Evolutionary conservation across 2,797 vertebrate species (phyloP), one percentile per base, ranked within the genome.

Genomic region (Poeciliopsis gracilis): DNA sequence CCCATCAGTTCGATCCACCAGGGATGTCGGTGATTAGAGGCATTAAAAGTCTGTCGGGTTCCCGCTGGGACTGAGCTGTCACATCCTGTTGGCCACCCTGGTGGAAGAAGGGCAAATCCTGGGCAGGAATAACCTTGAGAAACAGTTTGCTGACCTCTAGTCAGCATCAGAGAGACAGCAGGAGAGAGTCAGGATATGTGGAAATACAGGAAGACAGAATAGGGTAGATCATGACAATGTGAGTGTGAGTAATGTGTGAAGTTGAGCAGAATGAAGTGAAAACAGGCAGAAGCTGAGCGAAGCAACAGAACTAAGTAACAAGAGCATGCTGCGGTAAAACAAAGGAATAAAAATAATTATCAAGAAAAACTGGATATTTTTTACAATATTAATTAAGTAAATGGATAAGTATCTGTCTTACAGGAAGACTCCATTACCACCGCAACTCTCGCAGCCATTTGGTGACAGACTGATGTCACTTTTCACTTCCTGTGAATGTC

Each of bases 41-140:
- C 90, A 90, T 91, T 95, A 90, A 93, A 90, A 92, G 89, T 90
- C 88, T 90, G 82, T 71, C 43, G 83, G 83, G 83, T 85, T 89
- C 87, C 93, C 88, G 82, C 79, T 79, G 91, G 93, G 92, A 92
- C 80, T 9, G 55, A 79, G 81, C 88, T 94, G 94, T 93, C 94
- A 51, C 79, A 84, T 94, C 82, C 77, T 86, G 83, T 95, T 91
- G 95, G 83, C 78, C 89, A 88, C 76, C 80, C 86, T 72, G 83
- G 88, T 87, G 79, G 89, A 91, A 93, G 84, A 77, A 86, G 70
- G 57, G 73, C 79, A 78, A 80, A 85, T 84, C 83, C 82, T 49
- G 51, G 82, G 87, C 82, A 78, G 84, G 72, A 79, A 89, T 69
- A 80, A 95, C 93, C 92, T 95, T 95, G 92, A 93, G 76, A 89